A percentile compares a stretch with the other conserved stretches of the same genome.
Conservation (phyloP, 2,888 invertebrate genomes). For the Sesia apiformis region DNA sequence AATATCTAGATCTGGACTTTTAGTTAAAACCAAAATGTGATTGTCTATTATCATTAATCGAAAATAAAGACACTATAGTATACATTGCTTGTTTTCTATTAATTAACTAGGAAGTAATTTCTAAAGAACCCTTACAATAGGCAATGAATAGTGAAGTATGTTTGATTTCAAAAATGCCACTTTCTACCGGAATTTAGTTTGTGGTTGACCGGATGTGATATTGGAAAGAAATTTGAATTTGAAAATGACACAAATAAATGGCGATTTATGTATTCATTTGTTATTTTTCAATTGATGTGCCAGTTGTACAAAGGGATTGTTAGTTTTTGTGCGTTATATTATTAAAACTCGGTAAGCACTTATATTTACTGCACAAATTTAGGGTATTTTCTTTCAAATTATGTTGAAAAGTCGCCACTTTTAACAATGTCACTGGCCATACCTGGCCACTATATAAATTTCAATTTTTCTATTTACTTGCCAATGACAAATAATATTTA, state of each 20-base stretch:
- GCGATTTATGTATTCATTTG: conserved; percentile 33
- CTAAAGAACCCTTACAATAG: too few species aligned
- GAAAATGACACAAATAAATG: neutral
- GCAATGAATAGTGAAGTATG: too few species aligned
- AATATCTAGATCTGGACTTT: too few species aligned
- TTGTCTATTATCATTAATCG: too few species aligned
- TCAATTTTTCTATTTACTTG: conserved; percentile 25
- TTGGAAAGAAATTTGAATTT: neutral
- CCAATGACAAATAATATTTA: conserved; percentile 23
- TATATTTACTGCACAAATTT: neutral
- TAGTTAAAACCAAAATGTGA: too few species aligned
- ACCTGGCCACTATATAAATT: conserved; percentile 1
- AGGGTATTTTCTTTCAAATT: neutral
- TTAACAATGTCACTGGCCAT: conserved; percentile 29
- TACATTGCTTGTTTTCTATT: too few species aligned
- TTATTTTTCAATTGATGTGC: conserved; percentile 45
- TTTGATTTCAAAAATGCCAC: too few species aligned
- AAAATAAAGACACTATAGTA: too few species aligned
- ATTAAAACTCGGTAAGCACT: neutral
- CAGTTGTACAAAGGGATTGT: conserved; percentile 28
- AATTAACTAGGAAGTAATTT: too few species aligned
- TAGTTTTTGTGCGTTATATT: neutral
- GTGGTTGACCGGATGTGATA: too few species aligned
- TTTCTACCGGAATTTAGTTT: too few species aligned
- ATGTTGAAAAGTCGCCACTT: neutral